phyloP scores from a whole-genome alignment of 1,140 invertebrate genomes.

The Ceratosolen solmsi region DNA sequence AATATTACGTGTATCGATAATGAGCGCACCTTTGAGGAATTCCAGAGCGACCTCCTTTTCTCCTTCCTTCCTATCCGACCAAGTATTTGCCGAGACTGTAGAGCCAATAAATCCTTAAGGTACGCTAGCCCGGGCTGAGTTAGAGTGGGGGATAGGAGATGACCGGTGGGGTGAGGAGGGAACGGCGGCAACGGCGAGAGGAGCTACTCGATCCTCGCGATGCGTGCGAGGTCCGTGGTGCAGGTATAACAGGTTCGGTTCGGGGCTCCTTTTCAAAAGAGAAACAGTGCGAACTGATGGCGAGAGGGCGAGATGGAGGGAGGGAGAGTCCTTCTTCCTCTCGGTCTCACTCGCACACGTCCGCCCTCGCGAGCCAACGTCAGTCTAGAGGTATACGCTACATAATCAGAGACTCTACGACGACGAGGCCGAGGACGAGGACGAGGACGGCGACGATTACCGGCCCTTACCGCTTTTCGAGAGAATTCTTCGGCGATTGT shows the following conservation, averaged over 20 bases:
- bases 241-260: constrained; percentile 66
- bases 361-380: constrained; percentile 53
- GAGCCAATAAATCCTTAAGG: constrained; percentile 3
- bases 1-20: constrained; percentile 40
- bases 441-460: not conserved
- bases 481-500: constrained; percentile 1
- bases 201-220: constrained; percentile 46
- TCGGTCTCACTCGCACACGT: constrained; percentile 4
- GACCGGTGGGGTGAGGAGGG: not conserved
- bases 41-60: constrained; percentile 34
- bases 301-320: too few species aligned
- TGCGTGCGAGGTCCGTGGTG: constrained; percentile 64
- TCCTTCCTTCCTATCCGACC: not conserved
- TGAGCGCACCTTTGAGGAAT: constrained; percentile 27
- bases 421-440: not conserved
- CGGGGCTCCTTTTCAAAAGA: constrained; percentile 63
- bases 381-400: not conserved
- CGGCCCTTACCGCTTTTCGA: not conserved
- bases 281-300: too few species aligned
- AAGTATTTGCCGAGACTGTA: constrained; percentile 34
- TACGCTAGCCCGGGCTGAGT: not conserved
- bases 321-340: too few species aligned
- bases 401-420: not conserved
- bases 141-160: too few species aligned
- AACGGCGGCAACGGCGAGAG: constrained; percentile 31